A percentile compares a stretch with the other conserved stretches of the same genome.
These are phyloP conservation scores for Stichopus chloronotus DNA, from an alignment of 35 echinoderm and acorn worm genomes.

Conservation along the genomic window DNA sequence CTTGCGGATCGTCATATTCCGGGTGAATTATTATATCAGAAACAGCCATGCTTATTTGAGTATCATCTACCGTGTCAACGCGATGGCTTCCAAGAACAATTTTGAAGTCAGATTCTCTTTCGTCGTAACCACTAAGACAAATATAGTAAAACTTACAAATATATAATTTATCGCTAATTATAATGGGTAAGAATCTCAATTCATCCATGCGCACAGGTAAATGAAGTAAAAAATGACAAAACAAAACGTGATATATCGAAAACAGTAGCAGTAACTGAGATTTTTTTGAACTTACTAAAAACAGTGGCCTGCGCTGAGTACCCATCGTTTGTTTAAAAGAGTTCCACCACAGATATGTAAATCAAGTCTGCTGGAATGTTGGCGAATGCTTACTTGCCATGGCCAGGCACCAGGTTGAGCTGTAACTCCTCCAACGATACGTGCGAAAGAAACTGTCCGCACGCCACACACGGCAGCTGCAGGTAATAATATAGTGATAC, in stretches of 20 bases:
- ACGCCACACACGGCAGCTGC: not conserved
- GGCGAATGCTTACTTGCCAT: not conserved
- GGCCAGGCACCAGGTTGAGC: constrained; percentile 9
- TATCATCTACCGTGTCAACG: not conserved
- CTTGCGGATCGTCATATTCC: not conserved
- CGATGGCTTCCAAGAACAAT: not conserved
- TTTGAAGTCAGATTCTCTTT: not conserved
- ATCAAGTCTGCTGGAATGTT: not conserved
- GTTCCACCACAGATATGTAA: not conserved
- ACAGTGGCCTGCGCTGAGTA: not conserved
- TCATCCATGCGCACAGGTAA: too few species aligned
- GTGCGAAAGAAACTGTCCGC: not conserved
- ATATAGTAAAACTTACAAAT: too few species aligned
- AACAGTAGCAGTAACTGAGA: too few species aligned
- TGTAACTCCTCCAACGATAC: not conserved
- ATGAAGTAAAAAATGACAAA: too few species aligned
- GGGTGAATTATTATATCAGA: not conserved
- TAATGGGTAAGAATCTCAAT: too few species aligned
- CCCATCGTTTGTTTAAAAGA: constrained; percentile 1
- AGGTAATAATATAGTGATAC: not conserved
- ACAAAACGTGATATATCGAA: too few species aligned
- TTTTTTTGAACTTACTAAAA: not conserved
- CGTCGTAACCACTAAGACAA: not conserved
- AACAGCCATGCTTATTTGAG: not conserved
- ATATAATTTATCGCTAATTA: too few species aligned